These are phyloP conservation scores for Mayetiola destructor DNA, from an alignment of 2,888 invertebrate species.

Conservation along the genomic window DNA sequence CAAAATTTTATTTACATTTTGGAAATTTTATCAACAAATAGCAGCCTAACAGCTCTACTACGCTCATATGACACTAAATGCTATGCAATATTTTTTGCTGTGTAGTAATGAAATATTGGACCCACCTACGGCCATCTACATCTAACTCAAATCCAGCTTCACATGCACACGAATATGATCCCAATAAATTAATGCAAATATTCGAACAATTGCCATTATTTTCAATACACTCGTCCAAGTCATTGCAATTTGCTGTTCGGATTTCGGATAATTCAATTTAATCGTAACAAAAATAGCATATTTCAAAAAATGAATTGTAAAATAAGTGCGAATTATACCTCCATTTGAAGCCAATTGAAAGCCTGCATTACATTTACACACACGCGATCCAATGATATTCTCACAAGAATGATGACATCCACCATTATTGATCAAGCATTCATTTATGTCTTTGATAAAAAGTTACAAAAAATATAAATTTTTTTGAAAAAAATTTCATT, in stretches of 20 bases:
- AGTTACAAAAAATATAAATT: too few relatives aligned
- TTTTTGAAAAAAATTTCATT: too few relatives aligned
- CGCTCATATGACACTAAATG: conserved; percentile 31
- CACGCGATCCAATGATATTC: conserved; percentile 38
- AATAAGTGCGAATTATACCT: too few relatives aligned
- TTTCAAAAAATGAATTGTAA: too few relatives aligned
- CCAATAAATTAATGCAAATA: conserved; percentile 43
- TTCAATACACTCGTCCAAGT: conserved; percentile 42
- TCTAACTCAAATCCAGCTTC: conserved; percentile 32
- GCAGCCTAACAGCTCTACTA: conserved; percentile 33
- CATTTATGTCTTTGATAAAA: too few relatives aligned
- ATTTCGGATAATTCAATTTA: too few relatives aligned
- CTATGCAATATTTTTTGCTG: too few relatives aligned
- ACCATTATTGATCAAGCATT: conserved; percentile 40
- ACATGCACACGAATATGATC: conserved; percentile 41
- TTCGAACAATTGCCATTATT: conserved; percentile 41
- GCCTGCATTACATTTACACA: conserved; percentile 38
- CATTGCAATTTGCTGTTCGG: conserved; percentile 35
- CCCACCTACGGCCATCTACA: conserved; percentile 31
- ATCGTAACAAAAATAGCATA: not conserved
- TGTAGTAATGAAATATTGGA: too few relatives aligned
- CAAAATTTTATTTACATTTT: too few relatives aligned
- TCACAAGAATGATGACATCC: conserved; percentile 45
- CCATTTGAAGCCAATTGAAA: conserved; percentile 29
- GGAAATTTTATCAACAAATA: too few relatives aligned